A percentile compares a stretch with the other conserved stretches of the same genome.
Conservation (phyloP, 23 tunicate species). For the Botrylloides violaceus region DNA sequence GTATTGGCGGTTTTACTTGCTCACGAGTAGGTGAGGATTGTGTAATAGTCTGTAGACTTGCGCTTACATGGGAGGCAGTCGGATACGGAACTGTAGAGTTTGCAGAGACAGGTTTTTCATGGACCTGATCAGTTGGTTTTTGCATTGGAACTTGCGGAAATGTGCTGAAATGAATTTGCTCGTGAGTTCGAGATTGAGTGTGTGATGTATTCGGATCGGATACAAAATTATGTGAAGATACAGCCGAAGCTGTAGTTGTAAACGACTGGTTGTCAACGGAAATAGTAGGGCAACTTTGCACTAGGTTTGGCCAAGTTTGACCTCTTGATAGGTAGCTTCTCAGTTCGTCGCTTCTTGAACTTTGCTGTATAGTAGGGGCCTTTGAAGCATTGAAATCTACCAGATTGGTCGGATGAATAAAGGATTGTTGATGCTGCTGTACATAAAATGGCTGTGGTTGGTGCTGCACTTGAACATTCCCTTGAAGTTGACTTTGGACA, state of each 20-base stretch:
- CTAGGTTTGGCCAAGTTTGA: not conserved
- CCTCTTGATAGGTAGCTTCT: not conserved
- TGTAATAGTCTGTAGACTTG: not conserved
- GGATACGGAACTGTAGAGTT: not conserved
- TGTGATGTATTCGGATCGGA: too few species aligned
- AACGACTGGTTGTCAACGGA: too few species aligned
- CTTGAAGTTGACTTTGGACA: not conserved
- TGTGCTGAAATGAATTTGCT: too few species aligned
- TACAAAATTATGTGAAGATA: too few species aligned
- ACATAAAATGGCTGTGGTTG: not conserved
- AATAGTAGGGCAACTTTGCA: too few species aligned
- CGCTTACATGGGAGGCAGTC: not conserved
- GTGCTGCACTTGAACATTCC: not conserved
- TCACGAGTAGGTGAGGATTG: not conserved
- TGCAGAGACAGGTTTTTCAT: not conserved
- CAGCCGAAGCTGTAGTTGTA: too few species aligned
- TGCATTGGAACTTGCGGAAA: not conserved
- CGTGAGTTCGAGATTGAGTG: too few species aligned
- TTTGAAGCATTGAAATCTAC: not conserved
- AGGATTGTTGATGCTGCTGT: not conserved
- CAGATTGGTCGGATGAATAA: not conserved
- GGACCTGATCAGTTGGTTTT: not conserved
- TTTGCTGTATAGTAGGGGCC: not conserved
- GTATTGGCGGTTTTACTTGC: not conserved
- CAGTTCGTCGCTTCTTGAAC: constrained; percentile 12